These are phyloP conservation scores for Lepilemur septentrionalis DNA, from an alignment of 2,797 vertebrate genomes.

Conservation along the genomic window DNA sequence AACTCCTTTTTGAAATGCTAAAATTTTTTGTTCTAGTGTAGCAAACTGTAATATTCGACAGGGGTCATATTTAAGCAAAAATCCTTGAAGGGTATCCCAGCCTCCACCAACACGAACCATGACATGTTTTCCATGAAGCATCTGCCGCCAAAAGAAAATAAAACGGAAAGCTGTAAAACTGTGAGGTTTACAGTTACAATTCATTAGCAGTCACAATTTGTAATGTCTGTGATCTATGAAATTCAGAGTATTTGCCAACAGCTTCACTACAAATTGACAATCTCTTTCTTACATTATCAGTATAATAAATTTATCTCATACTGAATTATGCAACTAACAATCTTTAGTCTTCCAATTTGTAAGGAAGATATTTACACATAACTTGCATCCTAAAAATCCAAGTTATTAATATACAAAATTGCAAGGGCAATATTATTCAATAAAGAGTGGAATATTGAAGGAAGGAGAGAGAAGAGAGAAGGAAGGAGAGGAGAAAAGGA, in stretches of 20 bases:
- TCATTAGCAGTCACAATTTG: not conserved
- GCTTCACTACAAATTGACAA: not conserved
- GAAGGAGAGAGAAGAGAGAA: not conserved
- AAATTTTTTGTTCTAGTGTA: conserved; percentile 97
- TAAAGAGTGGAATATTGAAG: not conserved
- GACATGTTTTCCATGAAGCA: conserved; percentile 98
- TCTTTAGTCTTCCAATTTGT: not conserved
- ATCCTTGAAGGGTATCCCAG: conserved; percentile 98
- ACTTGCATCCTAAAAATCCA: not conserved
- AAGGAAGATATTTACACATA: not conserved
- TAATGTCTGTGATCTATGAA: not conserved
- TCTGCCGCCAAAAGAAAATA: conserved; percentile 83
- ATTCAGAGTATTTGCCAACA: not conserved
- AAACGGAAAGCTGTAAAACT: conserved; percentile 22
- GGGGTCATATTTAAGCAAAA: conserved; percentile 96
- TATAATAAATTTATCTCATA: not conserved
- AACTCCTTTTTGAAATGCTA: conserved; percentile 94
- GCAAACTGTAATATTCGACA: conserved; percentile 96
- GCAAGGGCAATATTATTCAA: not conserved
- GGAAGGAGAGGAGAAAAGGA: not conserved
- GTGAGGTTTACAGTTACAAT: not conserved
- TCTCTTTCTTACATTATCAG: not conserved
- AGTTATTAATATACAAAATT: conserved; percentile 3
- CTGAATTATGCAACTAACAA: not conserved
- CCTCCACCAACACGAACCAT: conserved; percentile 99